Percentiles rank a stretch among this genome's conserved stretches.
These are phyloP conservation scores for Peromyscus eremicus DNA, from an alignment of 2,797 vertebrate genomes.

Conservation along the genomic window DNA sequence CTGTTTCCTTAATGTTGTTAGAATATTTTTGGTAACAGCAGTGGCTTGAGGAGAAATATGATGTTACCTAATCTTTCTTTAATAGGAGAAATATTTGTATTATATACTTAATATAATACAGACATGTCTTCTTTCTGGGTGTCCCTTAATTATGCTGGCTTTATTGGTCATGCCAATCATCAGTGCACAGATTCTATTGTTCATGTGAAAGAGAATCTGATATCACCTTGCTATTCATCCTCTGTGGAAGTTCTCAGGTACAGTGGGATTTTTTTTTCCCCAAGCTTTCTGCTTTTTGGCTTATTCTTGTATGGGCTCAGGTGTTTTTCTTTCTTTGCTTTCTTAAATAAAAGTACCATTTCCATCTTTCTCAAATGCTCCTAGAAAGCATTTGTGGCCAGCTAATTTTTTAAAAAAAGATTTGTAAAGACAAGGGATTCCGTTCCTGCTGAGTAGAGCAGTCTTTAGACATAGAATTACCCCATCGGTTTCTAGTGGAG, in stretches of 20 bases:
- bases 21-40: constrained; percentile 20
- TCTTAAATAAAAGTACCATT: background rate
- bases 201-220: background rate
- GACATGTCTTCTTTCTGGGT: constrained; percentile 17
- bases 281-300: background rate
- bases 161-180: background rate
- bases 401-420: background rate
- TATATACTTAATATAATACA: constrained; percentile 8
- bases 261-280: background rate
- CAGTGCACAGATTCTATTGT: background rate
- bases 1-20: constrained; percentile 62
- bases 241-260: background rate
- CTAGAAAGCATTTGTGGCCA: background rate
- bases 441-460: background rate
- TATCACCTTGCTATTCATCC: background rate
- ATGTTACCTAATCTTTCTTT: constrained; percentile 24
- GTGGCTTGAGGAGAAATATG: background rate
- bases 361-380: background rate
- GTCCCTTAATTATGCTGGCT: background rate
- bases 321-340: constrained; percentile 5
- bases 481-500: background rate
- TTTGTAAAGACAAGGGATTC: constrained; percentile 18
- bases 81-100: constrained; percentile 23
- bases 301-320: background rate
- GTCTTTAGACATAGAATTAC: background rate